Percentiles rank a stretch among this genome's conserved stretches.
These are phyloP conservation scores for Platycheirus albimanus DNA, from an alignment of 2,888 invertebrate genomes.

Conservation along the genomic window DNA sequence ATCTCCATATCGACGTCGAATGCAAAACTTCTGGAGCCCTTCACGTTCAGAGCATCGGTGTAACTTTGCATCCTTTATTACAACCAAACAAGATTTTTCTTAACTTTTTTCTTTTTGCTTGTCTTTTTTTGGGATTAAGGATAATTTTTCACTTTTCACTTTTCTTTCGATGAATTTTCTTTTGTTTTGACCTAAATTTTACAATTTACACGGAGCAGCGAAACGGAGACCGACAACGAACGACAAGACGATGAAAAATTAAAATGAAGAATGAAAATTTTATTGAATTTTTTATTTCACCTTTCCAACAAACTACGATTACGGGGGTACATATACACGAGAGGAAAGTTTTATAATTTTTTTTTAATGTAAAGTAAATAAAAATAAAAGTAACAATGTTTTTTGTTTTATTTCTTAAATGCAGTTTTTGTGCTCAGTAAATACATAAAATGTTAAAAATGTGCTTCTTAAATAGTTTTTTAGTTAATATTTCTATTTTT, in stretches of 20 bases:
- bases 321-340: neutral
- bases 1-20: constrained; percentile 83
- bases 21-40: constrained; percentile 81
- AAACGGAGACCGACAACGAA: neutral
- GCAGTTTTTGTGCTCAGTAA: constrained; percentile 50
- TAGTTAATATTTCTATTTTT: too few relatives aligned
- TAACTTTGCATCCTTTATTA: constrained; percentile 79
- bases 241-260: neutral
- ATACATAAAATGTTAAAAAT: too few relatives aligned
- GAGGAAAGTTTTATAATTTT: neutral
- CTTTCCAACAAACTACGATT: neutral
- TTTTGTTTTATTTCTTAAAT: constrained; percentile 5
- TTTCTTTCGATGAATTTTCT: constrained; percentile 21
- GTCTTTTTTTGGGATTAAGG: neutral
- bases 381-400: neutral
- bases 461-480: too few relatives aligned
- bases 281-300: constrained; percentile 35
- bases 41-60: constrained; percentile 79
- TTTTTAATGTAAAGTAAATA: too few relatives aligned
- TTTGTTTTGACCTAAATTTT: constrained; percentile 71
- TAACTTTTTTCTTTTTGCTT: neutral
- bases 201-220: neutral
- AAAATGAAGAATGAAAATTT: constrained; percentile 9
- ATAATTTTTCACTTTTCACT: constrained; percentile 37
- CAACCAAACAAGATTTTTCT: neutral